Evolutionary conservation across 2,113 vertebrate genomes (phyloP).

Genomic region (Physeter macrocephalus): DNA sequence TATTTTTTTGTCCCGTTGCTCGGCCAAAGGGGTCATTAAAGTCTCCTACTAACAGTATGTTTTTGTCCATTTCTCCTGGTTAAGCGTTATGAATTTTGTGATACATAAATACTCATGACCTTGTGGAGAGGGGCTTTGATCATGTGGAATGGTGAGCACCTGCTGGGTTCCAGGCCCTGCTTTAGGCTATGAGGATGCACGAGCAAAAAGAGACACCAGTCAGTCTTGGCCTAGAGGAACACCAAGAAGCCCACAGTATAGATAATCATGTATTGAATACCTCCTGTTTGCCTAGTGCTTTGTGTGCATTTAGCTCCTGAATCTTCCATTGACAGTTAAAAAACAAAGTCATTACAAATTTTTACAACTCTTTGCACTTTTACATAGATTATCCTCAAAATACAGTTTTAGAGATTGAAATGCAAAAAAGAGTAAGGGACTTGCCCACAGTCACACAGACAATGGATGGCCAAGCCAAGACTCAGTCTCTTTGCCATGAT

Average conservation of each 20-base stretch:
- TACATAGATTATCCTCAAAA: neutral
- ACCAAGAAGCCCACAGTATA: neutral
- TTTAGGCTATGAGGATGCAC: neutral
- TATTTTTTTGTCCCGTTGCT: neutral
- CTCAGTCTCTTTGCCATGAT: neutral
- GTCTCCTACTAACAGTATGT: neutral
- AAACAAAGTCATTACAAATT: neutral
- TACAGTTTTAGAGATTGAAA: neutral
- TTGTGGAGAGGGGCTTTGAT: neutral
- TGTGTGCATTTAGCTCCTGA: neutral
- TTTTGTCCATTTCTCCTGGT: neutral
- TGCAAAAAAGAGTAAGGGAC: neutral
- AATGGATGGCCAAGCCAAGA: neutral
- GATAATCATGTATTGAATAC: neutral
- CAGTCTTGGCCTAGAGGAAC: neutral
- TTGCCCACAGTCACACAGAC: neutral
- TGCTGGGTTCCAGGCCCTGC: neutral
- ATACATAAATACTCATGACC: neutral
- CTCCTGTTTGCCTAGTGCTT: neutral
- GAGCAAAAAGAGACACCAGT: neutral
- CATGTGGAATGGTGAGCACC: neutral
- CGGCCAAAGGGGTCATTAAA: neutral
- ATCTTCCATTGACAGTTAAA: neutral
- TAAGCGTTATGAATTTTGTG: neutral
- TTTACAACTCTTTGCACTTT: neutral